Evolutionary conservation across 2,797 vertebrate species (phyloP).

Genomic region (Poeciliopsis turneri): DNA sequence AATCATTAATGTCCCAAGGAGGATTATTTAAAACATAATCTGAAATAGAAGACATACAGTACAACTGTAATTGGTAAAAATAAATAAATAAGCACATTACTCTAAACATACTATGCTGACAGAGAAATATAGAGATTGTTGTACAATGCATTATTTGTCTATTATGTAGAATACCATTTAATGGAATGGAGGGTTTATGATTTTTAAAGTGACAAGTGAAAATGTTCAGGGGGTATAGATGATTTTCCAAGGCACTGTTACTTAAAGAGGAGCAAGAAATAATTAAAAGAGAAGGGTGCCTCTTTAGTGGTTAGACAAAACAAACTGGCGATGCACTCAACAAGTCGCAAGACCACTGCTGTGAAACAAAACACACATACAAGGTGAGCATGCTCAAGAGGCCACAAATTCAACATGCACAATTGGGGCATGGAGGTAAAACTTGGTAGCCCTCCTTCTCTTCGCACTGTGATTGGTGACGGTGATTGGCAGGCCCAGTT

Average conservation of each 20-base stretch:
- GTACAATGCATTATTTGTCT: neutral
- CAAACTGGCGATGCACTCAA: slow-evolving; percentile 33
- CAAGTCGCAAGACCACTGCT: slow-evolving; percentile 28
- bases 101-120: too few species aligned
- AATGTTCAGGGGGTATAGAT: neutral
- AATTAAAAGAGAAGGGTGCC: slow-evolving; percentile 8
- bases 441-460: slow-evolving; percentile 46
- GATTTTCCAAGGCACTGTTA: neutral
- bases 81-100: too few species aligned
- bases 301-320: slow-evolving; percentile 35
- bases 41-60: too few species aligned
- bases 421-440: slow-evolving; percentile 26
- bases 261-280: neutral
- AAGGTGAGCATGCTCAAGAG: slow-evolving; percentile 59
- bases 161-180: neutral
- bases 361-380: slow-evolving; percentile 33
- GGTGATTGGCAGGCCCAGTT: slow-evolving; percentile 77
- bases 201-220: slow-evolving; percentile 6
- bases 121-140: neutral
- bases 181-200: neutral
- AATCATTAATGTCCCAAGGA: too few species aligned
- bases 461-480: slow-evolving; percentile 65
- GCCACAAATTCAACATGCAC: slow-evolving; percentile 69
- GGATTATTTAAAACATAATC: too few species aligned
- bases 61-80: too few species aligned